phyloP scores from a whole-genome alignment of 2,797 vertebrate genomes.

The Chelon labrosus region DNA sequence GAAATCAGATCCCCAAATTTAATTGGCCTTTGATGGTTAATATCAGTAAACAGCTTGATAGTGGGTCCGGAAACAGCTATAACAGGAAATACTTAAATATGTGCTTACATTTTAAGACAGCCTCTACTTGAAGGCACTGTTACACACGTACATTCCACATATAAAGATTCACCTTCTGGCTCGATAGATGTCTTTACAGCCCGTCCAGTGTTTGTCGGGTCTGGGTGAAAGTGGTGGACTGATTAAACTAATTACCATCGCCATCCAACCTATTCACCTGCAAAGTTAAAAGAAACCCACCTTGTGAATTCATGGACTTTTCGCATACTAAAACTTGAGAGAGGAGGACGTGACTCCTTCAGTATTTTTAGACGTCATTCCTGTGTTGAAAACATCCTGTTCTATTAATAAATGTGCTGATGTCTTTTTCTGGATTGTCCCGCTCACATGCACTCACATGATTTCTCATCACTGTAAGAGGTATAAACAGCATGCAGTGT shows the following conservation, averaged over 20 bases:
- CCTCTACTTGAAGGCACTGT: background rate
- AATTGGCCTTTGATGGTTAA: background rate
- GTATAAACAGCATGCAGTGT: background rate
- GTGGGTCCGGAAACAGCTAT: slow-evolving; percentile 5
- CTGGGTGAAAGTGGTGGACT: background rate
- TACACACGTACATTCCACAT: too few relatives aligned
- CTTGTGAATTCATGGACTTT: background rate
- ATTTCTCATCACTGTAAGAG: too few relatives aligned
- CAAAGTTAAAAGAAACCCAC: background rate
- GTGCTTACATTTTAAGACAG: background rate
- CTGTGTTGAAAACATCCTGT: slow-evolving; percentile 7
- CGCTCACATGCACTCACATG: slow-evolving; percentile 16
- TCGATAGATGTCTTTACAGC: too few relatives aligned
- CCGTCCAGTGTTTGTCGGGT: too few relatives aligned
- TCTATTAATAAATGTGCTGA: slow-evolving; percentile 3
- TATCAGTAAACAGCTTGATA: slow-evolving; percentile 6
- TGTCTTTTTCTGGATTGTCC: slow-evolving; percentile 29
- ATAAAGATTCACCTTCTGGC: too few relatives aligned
- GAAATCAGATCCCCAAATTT: slow-evolving; percentile 10
- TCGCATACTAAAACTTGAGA: background rate
- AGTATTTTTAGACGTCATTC: slow-evolving; percentile 9
- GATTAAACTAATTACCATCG: background rate
- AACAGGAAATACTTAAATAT: background rate
- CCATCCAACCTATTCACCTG: background rate
- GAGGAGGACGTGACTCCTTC: background rate